Conservation (phyloP, 2,888 invertebrate genomes). For the Acrobasis suavella region DNA sequence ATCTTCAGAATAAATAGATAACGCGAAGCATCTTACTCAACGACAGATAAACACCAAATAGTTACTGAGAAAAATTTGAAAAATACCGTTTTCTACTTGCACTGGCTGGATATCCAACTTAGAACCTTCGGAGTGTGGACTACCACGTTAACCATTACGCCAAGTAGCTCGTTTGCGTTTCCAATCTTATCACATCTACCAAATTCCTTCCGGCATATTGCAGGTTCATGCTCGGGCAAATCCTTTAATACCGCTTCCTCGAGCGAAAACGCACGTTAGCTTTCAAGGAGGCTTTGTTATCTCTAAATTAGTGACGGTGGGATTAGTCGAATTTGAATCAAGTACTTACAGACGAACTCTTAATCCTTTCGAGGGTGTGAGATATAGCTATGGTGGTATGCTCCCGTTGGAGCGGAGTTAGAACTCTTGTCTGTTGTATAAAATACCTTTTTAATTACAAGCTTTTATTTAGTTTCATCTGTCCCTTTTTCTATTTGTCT, state of each 20-base stretch:
- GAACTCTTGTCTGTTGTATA: too few species aligned
- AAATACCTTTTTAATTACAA: too few species aligned
- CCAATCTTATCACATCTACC: constrained; percentile 29
- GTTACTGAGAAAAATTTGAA: too few species aligned
- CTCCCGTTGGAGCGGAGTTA: constrained; percentile 30
- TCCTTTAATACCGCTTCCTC: constrained; percentile 42
- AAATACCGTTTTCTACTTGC: too few species aligned
- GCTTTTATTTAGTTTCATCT: too few species aligned
- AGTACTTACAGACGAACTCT: constrained; percentile 32
- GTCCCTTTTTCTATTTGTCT: too few species aligned
- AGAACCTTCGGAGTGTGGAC: too few species aligned
- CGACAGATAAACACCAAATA: too few species aligned
- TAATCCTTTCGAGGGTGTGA: constrained; percentile 59
- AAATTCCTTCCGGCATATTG: constrained; percentile 39
- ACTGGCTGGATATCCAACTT: too few species aligned
- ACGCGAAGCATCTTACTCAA: too few species aligned
- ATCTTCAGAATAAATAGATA: too few species aligned
- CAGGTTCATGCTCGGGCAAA: constrained; percentile 47
- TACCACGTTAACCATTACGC: too few species aligned
- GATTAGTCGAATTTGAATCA: constrained; percentile 48
- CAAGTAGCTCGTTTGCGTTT: background rate
- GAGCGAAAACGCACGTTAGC: constrained; percentile 46
- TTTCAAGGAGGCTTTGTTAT: constrained; percentile 52
- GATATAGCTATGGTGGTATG: constrained; percentile 41
- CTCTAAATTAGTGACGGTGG: constrained; percentile 59